Evolutionary conservation across 2,113 vertebrate species (phyloP).

Genomic region (Leucoraja erinaceus): DNA sequence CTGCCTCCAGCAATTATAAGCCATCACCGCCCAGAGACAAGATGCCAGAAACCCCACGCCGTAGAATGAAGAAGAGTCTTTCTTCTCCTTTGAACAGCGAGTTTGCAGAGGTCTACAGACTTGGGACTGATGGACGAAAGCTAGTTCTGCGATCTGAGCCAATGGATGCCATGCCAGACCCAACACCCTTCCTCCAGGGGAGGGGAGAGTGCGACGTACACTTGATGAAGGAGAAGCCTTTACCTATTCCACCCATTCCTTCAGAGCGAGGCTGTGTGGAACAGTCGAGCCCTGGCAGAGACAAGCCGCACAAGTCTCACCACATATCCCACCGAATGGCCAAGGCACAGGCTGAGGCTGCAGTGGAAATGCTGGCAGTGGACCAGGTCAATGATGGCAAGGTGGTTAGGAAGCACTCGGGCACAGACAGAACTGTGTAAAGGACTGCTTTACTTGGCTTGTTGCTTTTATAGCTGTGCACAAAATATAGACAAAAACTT

Average conservation of each 20-base stretch:
- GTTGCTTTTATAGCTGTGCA: slow-evolving; percentile 64
- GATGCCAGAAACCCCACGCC: slow-evolving; percentile 70
- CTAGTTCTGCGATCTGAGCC: slow-evolving; percentile 72
- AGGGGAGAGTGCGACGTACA: slow-evolving; percentile 70
- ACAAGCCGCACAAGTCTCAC: slow-evolving; percentile 67
- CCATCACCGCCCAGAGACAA: slow-evolving; percentile 78
- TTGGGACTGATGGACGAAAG: slow-evolving; percentile 74
- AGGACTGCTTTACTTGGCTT: slow-evolving; percentile 43
- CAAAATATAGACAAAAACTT: slow-evolving; percentile 46
- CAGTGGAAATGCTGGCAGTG: slow-evolving; percentile 82
- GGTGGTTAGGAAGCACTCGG: slow-evolving; percentile 78
- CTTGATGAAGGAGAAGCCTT: slow-evolving; percentile 73
- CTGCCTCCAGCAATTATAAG: slow-evolving; percentile 67
- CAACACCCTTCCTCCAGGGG: slow-evolving; percentile 84
- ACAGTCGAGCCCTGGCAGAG: slow-evolving; percentile 69
- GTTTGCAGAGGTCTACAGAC: slow-evolving; percentile 83
- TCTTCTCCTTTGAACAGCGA: slow-evolving; percentile 88
- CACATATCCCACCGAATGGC: slow-evolving; percentile 86
- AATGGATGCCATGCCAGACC: slow-evolving; percentile 90
- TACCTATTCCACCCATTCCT: slow-evolving; percentile 83
- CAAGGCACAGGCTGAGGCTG: slow-evolving; percentile 56
- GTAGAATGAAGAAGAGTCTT: slow-evolving; percentile 92
- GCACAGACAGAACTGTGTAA: slow-evolving; percentile 90
- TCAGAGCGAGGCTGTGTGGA: slow-evolving; percentile 62
- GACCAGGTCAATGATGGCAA: slow-evolving; percentile 82